Percentiles rank a stretch among this genome's conserved stretches.
Conservation (phyloP, 2,797 vertebrate genomes). For the Xiphophorus birchmanni region DNA sequence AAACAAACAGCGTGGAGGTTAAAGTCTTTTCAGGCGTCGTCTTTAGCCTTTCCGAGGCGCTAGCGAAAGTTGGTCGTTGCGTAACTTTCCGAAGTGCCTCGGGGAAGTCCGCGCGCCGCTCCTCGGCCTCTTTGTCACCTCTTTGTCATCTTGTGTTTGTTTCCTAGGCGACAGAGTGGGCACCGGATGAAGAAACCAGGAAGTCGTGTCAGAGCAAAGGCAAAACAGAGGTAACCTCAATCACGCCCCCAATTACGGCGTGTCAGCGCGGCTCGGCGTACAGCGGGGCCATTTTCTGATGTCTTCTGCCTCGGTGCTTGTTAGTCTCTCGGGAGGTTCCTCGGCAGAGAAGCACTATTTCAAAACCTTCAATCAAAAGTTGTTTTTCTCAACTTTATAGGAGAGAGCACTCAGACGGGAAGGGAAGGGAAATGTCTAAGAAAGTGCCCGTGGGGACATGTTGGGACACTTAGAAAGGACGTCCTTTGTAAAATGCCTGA, state of each 20-base stretch:
- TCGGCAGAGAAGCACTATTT: conserved; percentile 39
- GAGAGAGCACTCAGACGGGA: conserved; percentile 9
- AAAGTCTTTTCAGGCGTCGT: conserved; percentile 68
- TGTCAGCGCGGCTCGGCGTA: conserved; percentile 43
- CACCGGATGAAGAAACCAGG: conserved; percentile 94
- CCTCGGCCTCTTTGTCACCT: conserved; percentile 62
- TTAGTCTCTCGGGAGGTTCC: conserved; percentile 40
- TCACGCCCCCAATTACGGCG: conserved; percentile 59
- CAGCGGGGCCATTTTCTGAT: conserved; percentile 53
- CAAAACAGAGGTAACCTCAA: conserved; percentile 90
- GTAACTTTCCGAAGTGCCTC: conserved; percentile 45
- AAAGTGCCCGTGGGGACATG: conserved; percentile 18
- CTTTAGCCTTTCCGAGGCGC: conserved; percentile 52
- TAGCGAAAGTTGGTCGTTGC: conserved; percentile 63
- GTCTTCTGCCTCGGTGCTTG: conserved; percentile 48
- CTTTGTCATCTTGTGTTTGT: conserved; percentile 68
- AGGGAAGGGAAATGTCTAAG: conserved; percentile 11
- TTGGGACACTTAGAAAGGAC: conserved; percentile 20
- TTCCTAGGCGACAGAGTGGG: conserved; percentile 94
- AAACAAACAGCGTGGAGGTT: conserved; percentile 79
- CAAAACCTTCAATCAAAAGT: conserved; percentile 56
- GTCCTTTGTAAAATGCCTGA: conserved; percentile 35
- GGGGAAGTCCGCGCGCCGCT: conserved; percentile 48
- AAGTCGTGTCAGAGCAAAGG: conserved; percentile 99
- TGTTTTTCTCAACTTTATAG: conserved; percentile 36